Percentiles rank a stretch among this genome's conserved stretches.
These are phyloP conservation scores for Polymixis flavicincta DNA, from an alignment of 2,888 invertebrate species.

Conservation along the genomic window DNA sequence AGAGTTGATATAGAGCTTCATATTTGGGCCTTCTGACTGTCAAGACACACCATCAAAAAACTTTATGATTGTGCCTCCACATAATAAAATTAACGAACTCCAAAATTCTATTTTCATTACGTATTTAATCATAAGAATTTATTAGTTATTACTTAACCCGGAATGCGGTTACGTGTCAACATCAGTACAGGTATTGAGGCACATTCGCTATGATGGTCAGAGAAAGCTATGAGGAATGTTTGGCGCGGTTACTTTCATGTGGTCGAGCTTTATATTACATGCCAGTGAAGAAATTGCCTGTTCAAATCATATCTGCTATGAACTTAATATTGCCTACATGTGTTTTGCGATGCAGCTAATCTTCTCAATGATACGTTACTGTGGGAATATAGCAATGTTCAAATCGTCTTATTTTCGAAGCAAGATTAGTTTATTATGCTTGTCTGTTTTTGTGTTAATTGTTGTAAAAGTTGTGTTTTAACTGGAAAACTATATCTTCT, in stretches of 20 bases:
- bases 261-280: constrained; percentile 75
- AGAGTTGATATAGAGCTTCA: neutral
- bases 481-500: neutral
- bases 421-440: constrained; percentile 5
- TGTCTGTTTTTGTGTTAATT: neutral
- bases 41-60: neutral
- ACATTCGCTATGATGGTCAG: constrained; percentile 72
- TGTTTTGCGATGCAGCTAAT: constrained; percentile 44
- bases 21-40: neutral
- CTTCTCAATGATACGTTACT: constrained; percentile 40
- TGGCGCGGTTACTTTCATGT: constrained; percentile 80
- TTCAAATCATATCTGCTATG: constrained; percentile 66
- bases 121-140: constrained; percentile 32
- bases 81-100: constrained; percentile 24
- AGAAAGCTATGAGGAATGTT: constrained; percentile 79
- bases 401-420: constrained; percentile 17
- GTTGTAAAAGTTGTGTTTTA: neutral
- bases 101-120: constrained; percentile 34
- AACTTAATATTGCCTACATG: constrained; percentile 50
- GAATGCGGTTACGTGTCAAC: constrained; percentile 68
- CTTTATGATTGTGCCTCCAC: neutral
- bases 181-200: constrained; percentile 56
- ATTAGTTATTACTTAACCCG: constrained; percentile 60
- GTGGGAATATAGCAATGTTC: constrained; percentile 40
- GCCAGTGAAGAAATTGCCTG: constrained; percentile 72